A percentile compares a stretch with the other conserved stretches of the same genome.
Conservation (phyloP, 2,797 vertebrate species). For the Sarcophilus harrisii region DNA sequence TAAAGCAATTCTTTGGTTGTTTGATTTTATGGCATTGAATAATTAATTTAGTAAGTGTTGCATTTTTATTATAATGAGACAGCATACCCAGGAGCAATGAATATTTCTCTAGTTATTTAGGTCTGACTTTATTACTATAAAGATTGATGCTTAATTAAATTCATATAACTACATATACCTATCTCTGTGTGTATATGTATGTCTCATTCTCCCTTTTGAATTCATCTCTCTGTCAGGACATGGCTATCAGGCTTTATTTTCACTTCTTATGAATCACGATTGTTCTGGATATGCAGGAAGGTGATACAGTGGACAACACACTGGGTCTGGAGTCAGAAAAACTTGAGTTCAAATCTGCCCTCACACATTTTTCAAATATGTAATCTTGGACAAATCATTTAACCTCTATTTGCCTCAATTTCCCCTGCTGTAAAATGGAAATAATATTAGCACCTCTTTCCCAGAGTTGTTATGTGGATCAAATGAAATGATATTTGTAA, state of each 20-base stretch:
- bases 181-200: neutral
- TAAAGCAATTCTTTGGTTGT: neutral
- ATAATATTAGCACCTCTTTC: neutral
- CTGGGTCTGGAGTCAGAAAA: neutral
- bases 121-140: neutral
- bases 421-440: neutral
- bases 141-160: neutral
- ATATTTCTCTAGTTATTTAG: neutral
- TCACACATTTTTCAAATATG: neutral
- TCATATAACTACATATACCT: neutral
- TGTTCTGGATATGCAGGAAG: neutral
- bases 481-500: neutral
- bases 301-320: neutral
- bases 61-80: neutral
- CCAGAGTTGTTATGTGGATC: neutral
- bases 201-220: neutral
- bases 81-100: neutral
- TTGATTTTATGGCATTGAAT: neutral
- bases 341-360: neutral
- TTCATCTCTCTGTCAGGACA: neutral
- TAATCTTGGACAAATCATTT: neutral
- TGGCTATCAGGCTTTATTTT: neutral
- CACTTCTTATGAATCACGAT: neutral
- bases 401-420: neutral
- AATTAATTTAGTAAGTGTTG: neutral